Percentiles rank a stretch among this genome's conserved stretches.
Evolutionary conservation across 2,888 invertebrate species (phyloP).

Genomic region (Andrena chrysosceles): DNA sequence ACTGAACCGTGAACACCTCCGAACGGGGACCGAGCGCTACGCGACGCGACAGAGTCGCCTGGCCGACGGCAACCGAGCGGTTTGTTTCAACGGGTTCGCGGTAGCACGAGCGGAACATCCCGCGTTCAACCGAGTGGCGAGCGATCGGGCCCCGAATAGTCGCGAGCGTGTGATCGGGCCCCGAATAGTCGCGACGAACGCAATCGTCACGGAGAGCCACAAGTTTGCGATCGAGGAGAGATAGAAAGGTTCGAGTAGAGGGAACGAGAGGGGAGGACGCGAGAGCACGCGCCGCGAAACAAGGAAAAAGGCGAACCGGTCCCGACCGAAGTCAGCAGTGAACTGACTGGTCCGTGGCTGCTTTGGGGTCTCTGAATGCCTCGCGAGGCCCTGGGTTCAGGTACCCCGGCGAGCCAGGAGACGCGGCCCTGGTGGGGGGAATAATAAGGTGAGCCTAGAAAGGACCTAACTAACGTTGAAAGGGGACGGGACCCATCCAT

Average conservation of each 20-base stretch:
- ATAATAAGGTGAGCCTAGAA: conserved; percentile 84
- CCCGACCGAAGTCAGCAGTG: conserved; percentile 83
- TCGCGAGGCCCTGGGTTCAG: conserved; percentile 80
- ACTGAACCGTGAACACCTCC: conserved; percentile 22
- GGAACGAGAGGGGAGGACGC: background rate
- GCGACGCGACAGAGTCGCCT: conserved; percentile 19
- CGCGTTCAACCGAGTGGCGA: conserved; percentile 6
- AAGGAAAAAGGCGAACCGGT: conserved; percentile 72
- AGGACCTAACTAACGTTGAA: conserved; percentile 82
- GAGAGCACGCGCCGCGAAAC: conserved; percentile 49
- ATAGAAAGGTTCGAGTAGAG: background rate
- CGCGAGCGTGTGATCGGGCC: background rate
- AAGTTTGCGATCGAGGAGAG: background rate
- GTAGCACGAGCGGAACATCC: conserved; percentile 20
- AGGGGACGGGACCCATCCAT: conserved; percentile 79
- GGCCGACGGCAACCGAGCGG: conserved; percentile 46
- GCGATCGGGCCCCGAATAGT: background rate
- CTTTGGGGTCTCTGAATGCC: conserved; percentile 80
- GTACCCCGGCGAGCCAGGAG: conserved; percentile 73
- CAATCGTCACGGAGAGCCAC: background rate
- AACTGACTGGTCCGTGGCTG: conserved; percentile 81
- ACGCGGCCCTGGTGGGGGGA: conserved; percentile 72
- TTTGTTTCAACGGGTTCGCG: background rate
- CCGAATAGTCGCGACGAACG: conserved; percentile 23
- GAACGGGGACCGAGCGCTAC: background rate